Evolutionary conservation across 1,140 invertebrate species (phyloP), one percentile per base, ranked within the genome.

Genomic region (Phenacoccus solenopsis): DNA sequence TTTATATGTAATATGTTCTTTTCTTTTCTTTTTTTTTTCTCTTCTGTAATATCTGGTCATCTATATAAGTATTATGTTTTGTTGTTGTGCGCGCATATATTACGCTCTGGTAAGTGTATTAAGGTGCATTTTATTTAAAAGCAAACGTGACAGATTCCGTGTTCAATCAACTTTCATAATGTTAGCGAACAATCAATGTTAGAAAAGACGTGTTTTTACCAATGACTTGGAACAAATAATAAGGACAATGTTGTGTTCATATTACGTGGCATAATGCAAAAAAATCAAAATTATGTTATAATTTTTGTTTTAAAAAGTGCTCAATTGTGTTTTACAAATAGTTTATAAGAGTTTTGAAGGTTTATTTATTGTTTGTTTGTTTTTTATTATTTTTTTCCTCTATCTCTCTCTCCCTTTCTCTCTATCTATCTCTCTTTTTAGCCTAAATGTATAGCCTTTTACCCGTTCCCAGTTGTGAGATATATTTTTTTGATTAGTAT

Each of bases 1-100:
- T 59, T 5, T 64, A 24, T 64, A 16, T 49, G 13, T 49, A 16
- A 49, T 49, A 49, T 49, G 20, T 49, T 16, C 20, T 49, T 49
- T 3, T 49, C 25, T 64, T 20, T 64, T 24, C 21, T 64, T 9
- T 59, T 9, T 64, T 27, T 64, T 64, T 64, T 64, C 16, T 24
- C 25, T 64, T 25, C 25, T 64, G 59, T 64, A 64, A 64, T 64
- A 64, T 64, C 59, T 64, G 59, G 59, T 64, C 59, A 64, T 25
- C 59, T 64, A 64, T 25, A 10, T 64, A 25, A 64, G 59, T 49
- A 49, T 64, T 64, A 64, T n/a, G n/a, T n/a, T n/a, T 64, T 27
- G 22, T 64, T 64, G 25, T 64, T 20, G 59, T 2, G 16, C 38
- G 38, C 38, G 59, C 10, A 25, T 59, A n/a, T n/a, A n/a, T n/a